phyloP scores from a whole-genome alignment of 1,140 invertebrate genomes.

The Ceratoteleas bidentatus region DNA sequence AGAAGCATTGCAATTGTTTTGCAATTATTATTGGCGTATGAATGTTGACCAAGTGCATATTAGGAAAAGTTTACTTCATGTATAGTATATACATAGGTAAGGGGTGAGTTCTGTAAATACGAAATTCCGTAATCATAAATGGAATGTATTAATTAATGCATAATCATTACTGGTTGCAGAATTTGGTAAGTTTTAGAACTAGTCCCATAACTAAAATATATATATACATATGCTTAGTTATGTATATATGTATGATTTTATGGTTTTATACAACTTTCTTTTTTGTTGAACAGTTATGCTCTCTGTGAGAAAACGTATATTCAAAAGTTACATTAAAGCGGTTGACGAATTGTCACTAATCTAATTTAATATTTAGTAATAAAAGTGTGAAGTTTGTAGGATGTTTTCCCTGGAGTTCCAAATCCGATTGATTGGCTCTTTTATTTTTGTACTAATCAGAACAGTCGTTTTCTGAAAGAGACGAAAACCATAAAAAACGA shows the following conservation, averaged over 20 bases:
- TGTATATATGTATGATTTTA: slow-evolving; percentile 22
- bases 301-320: slow-evolving; percentile 31
- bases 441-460: background rate
- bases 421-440: background rate
- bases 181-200: too few species aligned
- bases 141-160: too few species aligned
- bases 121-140: too few species aligned
- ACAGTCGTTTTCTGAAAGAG: slow-evolving; percentile 25
- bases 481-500: slow-evolving; percentile 14
- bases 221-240: slow-evolving; percentile 13
- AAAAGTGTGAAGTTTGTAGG: background rate
- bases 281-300: slow-evolving; percentile 29
- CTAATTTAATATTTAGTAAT: background rate
- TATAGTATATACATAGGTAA: too few species aligned
- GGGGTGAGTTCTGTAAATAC: too few species aligned
- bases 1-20: too few species aligned
- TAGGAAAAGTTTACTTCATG: too few species aligned
- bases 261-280: slow-evolving; percentile 2
- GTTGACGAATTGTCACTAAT: background rate
- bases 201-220: background rate
- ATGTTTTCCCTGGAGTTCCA: background rate
- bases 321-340: slow-evolving; percentile 12
- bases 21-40: too few species aligned
- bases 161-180: too few species aligned
- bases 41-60: too few species aligned